Percentiles rank a stretch among this genome's conserved stretches.
These are phyloP conservation scores for Netelia melanura DNA, from an alignment of 2,888 invertebrate species.

Conservation along the genomic window DNA sequence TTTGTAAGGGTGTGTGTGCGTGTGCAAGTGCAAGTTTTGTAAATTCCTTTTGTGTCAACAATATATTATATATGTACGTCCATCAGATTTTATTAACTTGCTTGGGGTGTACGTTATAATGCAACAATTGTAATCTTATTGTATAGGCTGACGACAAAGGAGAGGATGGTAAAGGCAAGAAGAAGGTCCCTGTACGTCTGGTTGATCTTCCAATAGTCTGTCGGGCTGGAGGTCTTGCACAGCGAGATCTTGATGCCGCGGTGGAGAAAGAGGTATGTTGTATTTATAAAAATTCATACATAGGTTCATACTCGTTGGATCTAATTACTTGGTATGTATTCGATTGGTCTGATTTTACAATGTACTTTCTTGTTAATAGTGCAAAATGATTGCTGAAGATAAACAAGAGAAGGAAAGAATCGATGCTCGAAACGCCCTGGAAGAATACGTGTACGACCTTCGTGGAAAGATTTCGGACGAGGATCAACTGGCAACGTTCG, in stretches of 20 bases:
- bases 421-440: conserved; percentile 98
- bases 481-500: conserved; percentile 91
- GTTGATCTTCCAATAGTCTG: conserved; percentile 94
- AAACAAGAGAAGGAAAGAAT: conserved; percentile 97
- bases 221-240: conserved; percentile 90
- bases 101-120: no score
- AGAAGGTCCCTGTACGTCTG: conserved; percentile 92
- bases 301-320: no score
- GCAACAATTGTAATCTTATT: conserved; percentile 36
- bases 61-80: no score
- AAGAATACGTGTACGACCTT: conserved; percentile 99
- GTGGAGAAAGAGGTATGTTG: conserved; percentile 91
- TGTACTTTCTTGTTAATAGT: conserved; percentile 84
- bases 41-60: no score
- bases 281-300: no score
- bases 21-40: neutral
- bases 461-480: conserved; percentile 94
- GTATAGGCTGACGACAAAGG: conserved; percentile 83
- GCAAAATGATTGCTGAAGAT: conserved; percentile 94
- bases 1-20: neutral
- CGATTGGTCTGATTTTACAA: neutral
- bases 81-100: no score
- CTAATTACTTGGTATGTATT: neutral
- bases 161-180: conserved; percentile 89
- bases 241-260: conserved; percentile 90